Base-by-base conservation (phyloP, 2,888 invertebrate genomes). In the Lagria hirta region DNA sequence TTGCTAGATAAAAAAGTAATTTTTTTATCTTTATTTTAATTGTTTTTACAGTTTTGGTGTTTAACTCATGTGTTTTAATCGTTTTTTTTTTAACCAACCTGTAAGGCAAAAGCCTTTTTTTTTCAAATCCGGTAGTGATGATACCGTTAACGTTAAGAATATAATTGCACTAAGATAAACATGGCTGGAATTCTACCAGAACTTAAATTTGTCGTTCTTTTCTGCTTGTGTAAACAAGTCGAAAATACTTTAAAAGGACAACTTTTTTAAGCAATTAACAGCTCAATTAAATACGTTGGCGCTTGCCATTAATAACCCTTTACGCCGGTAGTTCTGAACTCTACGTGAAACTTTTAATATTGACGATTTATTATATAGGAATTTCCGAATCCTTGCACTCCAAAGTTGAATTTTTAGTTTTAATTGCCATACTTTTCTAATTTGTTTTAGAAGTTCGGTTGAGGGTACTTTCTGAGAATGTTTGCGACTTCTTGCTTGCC, bases 191-290 rank as follows among this genome's bases (percentile, higher is more conserved):
- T 36, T 35, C 29, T 43, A 22, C 14, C 27, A 33, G 6, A 42
- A 42, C 23, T 35, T 20, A n/a, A 24, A 29, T 26, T 21, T 14
- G 27, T 30, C 14, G 33, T 37, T n/a, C 30, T 43, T 37, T 37
- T 21, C 37, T 12, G 18, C n/a, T n/a, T 26, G 30, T 30, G 43
- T 44, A 44, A 44, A 44, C 43, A 44, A 37, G 43, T 32, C 36
- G 43, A 41, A 41, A 41, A 41, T 33, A 33, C 40, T 21, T 33
- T 7, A 22, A n/a, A n/a, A n/a, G n/a, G 38, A 33, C 37, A 28
- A 44, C 37, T 44, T 44, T 43, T 37, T 18, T 16, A 43, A 33
- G 37, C 38, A 44, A 44, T 44, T 44, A 44, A 44, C 44, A 34
- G 33, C 38, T 44, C 33, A 44, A 44, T 44, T 44, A 44, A 44